Evolutionary conservation across 1,140 invertebrate species (phyloP), one percentile per base, ranked within the genome.

Genomic region (Prorops nasuta): DNA sequence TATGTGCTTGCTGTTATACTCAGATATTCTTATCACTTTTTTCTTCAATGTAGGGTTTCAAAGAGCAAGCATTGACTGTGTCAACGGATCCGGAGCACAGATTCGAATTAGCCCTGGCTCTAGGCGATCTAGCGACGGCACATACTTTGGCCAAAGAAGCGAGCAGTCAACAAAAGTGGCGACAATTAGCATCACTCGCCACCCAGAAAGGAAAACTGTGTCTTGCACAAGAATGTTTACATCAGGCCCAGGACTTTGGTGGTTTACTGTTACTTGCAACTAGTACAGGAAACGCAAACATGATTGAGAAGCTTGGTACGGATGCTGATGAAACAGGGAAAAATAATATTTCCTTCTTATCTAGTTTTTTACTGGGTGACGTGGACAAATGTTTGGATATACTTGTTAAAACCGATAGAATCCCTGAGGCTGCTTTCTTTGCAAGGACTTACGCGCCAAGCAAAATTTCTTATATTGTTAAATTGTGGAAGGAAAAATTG

Each of bases 351-450:
- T 86, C 94, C 8, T 99, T 99, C 74, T 71, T 98, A 0, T 90
- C 96, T 2, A 86, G 90, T 68, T 95, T 99, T 67, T 78, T 96
- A 3, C 80, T 97, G 3, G 94, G 95, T 22, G 87, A 97, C 58
- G 78, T 97, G 32, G 86, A 96, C 35, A 86, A 92, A 53, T 98
- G 96, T 74, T 76, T 99, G 21, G 85, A 98, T 36, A 87, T 98
- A 65, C 83, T 99, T 4, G 88, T 98, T 31, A 83, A 86, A 39
- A 92, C 92, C 6, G 86, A 92, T 50, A 85, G 95, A 36, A 79
- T 98, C 34, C 94, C 98, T 0, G 94, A 98, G 76, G 96, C 96
- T 18, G 94, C 96, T 6, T 97, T 98, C 78, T 98, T 98, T 80
- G 91, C 92, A 15, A 84, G 92, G 60, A 93, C 96, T 0, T 98